A percentile compares a stretch with the other conserved stretches of the same genome.
phyloP scores from a whole-genome alignment of 2,888 invertebrate species.

The Onthophagus sagittarius region DNA sequence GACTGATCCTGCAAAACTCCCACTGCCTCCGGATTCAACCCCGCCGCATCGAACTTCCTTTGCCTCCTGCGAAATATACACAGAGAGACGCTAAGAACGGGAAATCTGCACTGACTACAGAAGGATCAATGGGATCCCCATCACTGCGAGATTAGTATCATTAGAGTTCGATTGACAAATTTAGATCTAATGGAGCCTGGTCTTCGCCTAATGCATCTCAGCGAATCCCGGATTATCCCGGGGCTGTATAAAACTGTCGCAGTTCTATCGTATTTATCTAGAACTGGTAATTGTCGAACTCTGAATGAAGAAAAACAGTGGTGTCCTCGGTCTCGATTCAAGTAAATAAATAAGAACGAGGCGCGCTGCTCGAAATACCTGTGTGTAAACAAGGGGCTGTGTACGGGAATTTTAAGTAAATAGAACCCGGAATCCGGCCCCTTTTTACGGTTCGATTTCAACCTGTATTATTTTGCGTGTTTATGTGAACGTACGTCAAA shows the following conservation, averaged over 20 bases:
- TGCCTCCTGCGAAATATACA: background rate
- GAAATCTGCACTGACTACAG: background rate
- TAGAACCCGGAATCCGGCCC: background rate
- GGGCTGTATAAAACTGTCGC: background rate
- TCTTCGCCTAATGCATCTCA: background rate
- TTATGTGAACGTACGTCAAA: background rate
- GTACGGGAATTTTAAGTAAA: background rate
- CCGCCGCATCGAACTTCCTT: background rate
- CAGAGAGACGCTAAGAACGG: background rate
- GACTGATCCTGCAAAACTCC: background rate
- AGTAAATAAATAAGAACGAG: background rate
- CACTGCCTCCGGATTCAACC: background rate
- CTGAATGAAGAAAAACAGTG: background rate
- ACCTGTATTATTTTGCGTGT: background rate
- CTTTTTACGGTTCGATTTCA: background rate
- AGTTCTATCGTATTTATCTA: background rate
- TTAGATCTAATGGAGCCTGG: background rate
- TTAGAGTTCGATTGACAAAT: slow-evolving; percentile 7
- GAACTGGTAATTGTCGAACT: background rate
- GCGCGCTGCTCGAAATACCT: background rate
- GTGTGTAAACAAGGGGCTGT: background rate
- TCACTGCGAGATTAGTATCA: slow-evolving; percentile 8
- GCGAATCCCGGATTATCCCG: background rate
- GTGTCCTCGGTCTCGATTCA: background rate
- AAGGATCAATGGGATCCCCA: slow-evolving; percentile 3